Evolutionary conservation across 1,140 invertebrate species (phyloP), one percentile per base, ranked within the genome.

Genomic region (Onthophagus taurus): DNA sequence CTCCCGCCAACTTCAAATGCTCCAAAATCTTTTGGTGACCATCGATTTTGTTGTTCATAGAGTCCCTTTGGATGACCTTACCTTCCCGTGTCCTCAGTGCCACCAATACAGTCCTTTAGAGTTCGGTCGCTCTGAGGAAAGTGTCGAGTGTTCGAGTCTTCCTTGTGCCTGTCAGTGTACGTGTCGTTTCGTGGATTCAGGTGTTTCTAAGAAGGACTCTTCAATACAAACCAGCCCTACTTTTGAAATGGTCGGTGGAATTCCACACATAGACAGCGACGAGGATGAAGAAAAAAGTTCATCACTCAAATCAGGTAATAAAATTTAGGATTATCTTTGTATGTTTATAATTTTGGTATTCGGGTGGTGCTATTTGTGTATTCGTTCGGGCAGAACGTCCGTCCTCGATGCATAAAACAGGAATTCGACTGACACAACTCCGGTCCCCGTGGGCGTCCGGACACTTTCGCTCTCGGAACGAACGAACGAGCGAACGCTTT

Each of bases 251-350:
- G 76, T 72, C 7, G 74, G 75, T n/a, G 76, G 78, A 45, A 80
- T 81, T 61, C 73, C 73, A 33, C 79, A 81, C 60, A 81, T 81
- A 50, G 79, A 81, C 60, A 80, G 77, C 54, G 79, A 81, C 53
- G 78, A 80, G 47, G 78, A 81, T 54, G 75, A 77, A 38, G 74
- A 76, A 50, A 68, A 70, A 43, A 64, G 68, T 42, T n/a, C n/a
- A n/a, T 62, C 64, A 31, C 58, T 56, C 13, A 63, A 64, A 55
- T 57, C 55, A 35, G 59, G 61, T 64, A 52, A 58, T 55, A 41
- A n/a, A 3, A 29, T 4, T 4, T 24, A n/a, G n/a, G n/a, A n/a
- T n/a, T n/a, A n/a, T n/a, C n/a, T n/a, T n/a, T n/a, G n/a, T n/a
- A n/a, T n/a, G n/a, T n/a, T n/a, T n/a, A n/a, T n/a, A n/a, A n/a